Base-by-base conservation (phyloP, 2,797 vertebrate genomes). In the Pseudochromis fuscus region DNA sequence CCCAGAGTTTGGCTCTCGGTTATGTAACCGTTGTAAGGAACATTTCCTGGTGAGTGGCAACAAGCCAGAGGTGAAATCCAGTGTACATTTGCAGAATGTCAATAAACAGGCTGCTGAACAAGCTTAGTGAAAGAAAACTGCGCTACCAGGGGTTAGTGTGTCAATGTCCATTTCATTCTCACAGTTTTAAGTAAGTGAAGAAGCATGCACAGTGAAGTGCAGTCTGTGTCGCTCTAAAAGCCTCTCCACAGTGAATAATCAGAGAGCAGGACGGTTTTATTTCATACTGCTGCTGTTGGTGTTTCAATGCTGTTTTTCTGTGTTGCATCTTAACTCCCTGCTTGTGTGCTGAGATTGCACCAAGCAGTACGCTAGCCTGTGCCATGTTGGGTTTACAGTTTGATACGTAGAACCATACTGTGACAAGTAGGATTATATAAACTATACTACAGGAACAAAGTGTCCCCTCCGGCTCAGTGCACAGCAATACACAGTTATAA, bases 51-150 rank as follows among this genome's bases (percentile, higher is more conserved):
- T 37, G 49, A 51, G 49, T 76, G 37, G 72, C 31, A 56, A 56
- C 4, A 18, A 72, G 49, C 84, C 84, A 67, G 37, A 67, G 70
- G 79, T 40, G 0, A 83, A 80, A 76, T 77, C 68, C 67, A 70
- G 44, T 68, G 23, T 46, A 63, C 27, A 77, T 83, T 81, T 61
- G 30, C 25, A 48, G 71, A 30, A 27, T 4, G 40, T 84, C 72
- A 61, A 69, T 87, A 68, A 68, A 72, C 33, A 63, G 55, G 59
- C 48, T 44, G 77, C 56, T 49, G 31, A 66, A 27, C 45, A 9
- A 45, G 23, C 48, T 71, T 19, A 59, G 15, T 75, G 46, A 59
- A 59, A 23, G 12, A n/a, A 6, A 72, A 56, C 40, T 19, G 24
- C 55, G 24, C n/a, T 70, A n/a, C 30, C 1, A 30, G 33, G 44